phyloP scores from a whole-genome alignment of 2,888 invertebrate genomes.

The Germaria angustata region DNA sequence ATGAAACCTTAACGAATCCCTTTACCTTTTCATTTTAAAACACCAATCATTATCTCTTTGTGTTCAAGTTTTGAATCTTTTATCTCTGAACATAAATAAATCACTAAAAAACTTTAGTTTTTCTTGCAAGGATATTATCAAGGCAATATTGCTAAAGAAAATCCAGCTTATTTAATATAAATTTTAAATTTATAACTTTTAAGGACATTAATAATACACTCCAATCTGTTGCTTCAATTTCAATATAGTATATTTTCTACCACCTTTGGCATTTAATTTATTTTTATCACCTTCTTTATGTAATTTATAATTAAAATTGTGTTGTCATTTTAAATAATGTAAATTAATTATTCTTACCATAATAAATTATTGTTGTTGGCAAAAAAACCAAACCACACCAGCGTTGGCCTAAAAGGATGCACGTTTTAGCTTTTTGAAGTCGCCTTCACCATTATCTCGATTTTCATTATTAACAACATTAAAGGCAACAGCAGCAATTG shows the following conservation, averaged over 20 bases:
- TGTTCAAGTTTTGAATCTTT: no score
- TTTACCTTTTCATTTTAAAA: no score
- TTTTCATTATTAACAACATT: neutral
- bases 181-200: no score
- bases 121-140: no score
- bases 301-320: constrained; percentile 56
- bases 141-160: no score
- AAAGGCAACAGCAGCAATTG: neutral
- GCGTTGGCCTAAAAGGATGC: neutral
- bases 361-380: constrained; percentile 40
- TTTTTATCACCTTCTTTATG: neutral
- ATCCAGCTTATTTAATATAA: no score
- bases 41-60: no score
- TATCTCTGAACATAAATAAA: no score
- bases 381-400: constrained; percentile 10
- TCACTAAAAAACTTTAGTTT: no score
- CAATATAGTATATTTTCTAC: neutral
- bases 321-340: constrained; percentile 58
- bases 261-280: neutral
- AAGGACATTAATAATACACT: no score
- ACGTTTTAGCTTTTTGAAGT: neutral
- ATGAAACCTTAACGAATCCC: no score
- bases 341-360: constrained; percentile 61
- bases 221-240: no score
- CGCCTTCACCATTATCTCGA: neutral